phyloP scores from a whole-genome alignment of 2,888 invertebrate species.

The Plutella xylostella region DNA sequence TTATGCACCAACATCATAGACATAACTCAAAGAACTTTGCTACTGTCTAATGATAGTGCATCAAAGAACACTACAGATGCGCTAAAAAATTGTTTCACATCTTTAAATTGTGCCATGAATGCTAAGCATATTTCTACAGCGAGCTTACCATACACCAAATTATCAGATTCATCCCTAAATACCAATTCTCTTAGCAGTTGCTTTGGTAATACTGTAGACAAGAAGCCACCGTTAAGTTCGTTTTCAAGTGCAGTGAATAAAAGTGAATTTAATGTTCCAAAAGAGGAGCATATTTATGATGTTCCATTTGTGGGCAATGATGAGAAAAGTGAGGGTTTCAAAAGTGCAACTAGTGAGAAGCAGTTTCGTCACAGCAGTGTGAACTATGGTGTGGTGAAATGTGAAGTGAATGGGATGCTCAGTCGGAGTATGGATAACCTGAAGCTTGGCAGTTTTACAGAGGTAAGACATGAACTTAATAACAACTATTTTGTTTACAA shows the following conservation, averaged over 20 bases:
- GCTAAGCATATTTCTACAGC: no score
- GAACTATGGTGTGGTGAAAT: conserved; percentile 2
- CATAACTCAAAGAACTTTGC: conserved; percentile 41
- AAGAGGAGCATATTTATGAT: conserved; percentile 74
- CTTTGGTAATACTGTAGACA: no score
- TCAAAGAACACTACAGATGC: conserved; percentile 31
- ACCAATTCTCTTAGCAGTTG: no score
- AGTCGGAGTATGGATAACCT: conserved; percentile 11
- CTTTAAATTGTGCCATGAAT: conserved; percentile 51
- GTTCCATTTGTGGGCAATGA: conserved; percentile 55
- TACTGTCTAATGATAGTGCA: conserved; percentile 34
- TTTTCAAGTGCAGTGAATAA: no score
- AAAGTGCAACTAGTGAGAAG: conserved; percentile 15
- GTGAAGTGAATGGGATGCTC: not conserved
- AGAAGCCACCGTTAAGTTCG: no score
- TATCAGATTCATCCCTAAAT: no score
- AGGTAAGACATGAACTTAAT: conserved; percentile 3
- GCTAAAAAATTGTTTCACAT: conserved; percentile 49
- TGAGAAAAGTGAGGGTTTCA: conserved; percentile 8
- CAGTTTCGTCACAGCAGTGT: conserved; percentile 25
- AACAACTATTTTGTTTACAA: no score
- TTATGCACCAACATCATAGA: conserved; percentile 61
- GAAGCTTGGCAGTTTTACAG: not conserved
- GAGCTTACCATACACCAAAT: conserved; percentile 55
- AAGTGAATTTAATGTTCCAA: no score